A percentile compares a stretch with the other conserved stretches of the same genome.
Evolutionary conservation across 2,113 vertebrate species (phyloP).

Genomic region (Corythornis madagascariensis): DNA sequence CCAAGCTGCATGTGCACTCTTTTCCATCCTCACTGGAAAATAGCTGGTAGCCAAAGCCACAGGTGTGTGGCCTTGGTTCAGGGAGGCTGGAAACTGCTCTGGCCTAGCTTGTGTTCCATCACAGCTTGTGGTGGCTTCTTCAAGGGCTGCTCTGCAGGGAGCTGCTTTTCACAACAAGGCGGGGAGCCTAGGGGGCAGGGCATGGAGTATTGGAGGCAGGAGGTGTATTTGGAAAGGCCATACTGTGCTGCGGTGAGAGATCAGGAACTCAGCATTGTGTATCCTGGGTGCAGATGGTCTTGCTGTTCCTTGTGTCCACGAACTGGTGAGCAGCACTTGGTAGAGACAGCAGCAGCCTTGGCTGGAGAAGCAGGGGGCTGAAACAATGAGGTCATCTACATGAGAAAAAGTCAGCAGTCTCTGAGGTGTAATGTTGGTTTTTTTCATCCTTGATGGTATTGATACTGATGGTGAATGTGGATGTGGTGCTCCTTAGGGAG

Average conservation of each 20-base stretch:
- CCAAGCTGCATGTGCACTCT: not conserved
- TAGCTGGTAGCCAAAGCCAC: not conserved
- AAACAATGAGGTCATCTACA: not conserved
- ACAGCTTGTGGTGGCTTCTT: not conserved
- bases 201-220: not conserved
- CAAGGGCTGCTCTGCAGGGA: not conserved
- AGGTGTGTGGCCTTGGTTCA: not conserved
- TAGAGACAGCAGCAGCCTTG: not conserved
- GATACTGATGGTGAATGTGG: not conserved
- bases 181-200: not conserved
- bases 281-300: not conserved
- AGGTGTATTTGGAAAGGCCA: not conserved
- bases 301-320: not conserved
- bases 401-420: not conserved
- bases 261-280: accelerated
- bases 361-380: not conserved
- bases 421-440: not conserved
- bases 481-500: not conserved
- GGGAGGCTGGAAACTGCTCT: not conserved
- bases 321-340: not conserved
- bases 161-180: not conserved
- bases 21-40: not conserved
- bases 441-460: not conserved
- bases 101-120: not conserved
- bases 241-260: not conserved